Evolutionary conservation across 2,113 vertebrate genomes (phyloP).

Genomic region (Cathartes aura): DNA sequence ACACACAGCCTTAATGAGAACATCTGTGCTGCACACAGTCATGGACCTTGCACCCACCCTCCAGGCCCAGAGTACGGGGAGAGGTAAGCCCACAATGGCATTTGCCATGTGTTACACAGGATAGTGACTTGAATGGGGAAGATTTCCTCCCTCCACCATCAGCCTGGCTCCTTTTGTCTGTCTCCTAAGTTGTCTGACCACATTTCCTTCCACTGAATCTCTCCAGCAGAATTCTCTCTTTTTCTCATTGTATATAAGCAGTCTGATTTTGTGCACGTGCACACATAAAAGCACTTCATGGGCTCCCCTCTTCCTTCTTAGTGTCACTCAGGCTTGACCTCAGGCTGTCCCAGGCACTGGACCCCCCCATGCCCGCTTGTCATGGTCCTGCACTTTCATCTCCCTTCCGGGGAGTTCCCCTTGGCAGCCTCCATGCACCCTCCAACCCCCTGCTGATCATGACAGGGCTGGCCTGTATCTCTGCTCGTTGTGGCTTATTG

Average conservation of each 20-base stretch:
- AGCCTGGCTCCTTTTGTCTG: not conserved
- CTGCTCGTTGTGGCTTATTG: not conserved
- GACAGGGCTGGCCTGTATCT: not conserved
- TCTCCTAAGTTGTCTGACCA: not conserved
- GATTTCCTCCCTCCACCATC: not conserved
- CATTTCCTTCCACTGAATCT: not conserved
- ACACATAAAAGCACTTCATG: not conserved
- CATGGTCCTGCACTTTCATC: not conserved
- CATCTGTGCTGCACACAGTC: not conserved
- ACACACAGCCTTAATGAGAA: accelerated
- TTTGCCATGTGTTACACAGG: not conserved
- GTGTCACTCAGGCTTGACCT: not conserved
- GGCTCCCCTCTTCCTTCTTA: not conserved
- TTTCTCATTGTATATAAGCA: not conserved
- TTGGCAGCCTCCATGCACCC: not conserved
- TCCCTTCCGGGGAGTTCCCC: not conserved
- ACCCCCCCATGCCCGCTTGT: too few species aligned
- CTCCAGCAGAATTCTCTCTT: not conserved
- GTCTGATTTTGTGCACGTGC: not conserved
- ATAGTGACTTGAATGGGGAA: accelerated
- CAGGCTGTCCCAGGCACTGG: not conserved
- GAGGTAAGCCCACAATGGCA: not conserved
- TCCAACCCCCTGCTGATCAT: not conserved
- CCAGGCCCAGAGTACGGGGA: not conserved
- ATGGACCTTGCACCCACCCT: not conserved